Evolutionary conservation across 2,113 vertebrate species (phyloP).

Genomic region (Mellivora capensis): DNA sequence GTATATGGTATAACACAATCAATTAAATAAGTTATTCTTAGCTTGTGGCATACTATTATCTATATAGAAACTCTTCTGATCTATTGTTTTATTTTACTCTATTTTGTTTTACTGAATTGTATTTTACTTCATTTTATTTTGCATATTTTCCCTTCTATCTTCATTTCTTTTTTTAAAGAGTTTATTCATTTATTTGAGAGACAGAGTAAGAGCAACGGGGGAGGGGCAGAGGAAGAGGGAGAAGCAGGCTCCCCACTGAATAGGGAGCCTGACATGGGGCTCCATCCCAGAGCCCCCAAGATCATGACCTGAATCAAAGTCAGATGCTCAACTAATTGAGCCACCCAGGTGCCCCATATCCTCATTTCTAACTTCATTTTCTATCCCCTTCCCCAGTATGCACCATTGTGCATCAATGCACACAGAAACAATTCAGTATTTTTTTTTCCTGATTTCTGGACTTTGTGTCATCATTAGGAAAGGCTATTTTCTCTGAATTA

Average conservation of each 20-base stretch:
- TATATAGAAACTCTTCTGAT: background rate
- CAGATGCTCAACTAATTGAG: background rate
- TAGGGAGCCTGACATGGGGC: background rate
- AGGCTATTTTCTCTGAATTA: background rate
- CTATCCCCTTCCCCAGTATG: background rate
- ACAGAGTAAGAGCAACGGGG: background rate
- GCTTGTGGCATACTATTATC: background rate
- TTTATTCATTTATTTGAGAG: background rate
- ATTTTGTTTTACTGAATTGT: background rate
- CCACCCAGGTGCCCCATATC: background rate
- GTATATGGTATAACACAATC: background rate
- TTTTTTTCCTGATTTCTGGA: background rate
- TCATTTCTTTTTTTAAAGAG: background rate
- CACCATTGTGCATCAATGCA: background rate
- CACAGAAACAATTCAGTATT: background rate
- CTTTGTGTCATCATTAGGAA: background rate
- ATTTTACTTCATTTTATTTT: background rate
- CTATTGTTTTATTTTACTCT: background rate
- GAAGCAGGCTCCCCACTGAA: background rate
- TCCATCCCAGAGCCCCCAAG: background rate
- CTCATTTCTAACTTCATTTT: background rate
- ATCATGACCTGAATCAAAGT: background rate
- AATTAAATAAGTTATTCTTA: background rate
- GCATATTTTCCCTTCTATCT: background rate
- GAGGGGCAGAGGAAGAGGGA: background rate